Conservation (phyloP, 1,140 invertebrate genomes). For the Sminthurides bifidus region DNA sequence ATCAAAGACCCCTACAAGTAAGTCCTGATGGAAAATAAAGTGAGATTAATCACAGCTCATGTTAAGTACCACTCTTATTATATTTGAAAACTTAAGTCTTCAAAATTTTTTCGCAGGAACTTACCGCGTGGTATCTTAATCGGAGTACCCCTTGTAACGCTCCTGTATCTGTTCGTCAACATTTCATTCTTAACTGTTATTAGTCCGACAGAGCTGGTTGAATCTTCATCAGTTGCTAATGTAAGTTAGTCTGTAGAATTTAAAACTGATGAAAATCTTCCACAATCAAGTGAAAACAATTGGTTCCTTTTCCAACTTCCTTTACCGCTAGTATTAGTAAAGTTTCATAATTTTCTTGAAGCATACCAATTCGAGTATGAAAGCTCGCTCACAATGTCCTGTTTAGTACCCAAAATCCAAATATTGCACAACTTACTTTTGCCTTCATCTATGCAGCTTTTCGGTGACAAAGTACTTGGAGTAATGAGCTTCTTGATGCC, state of each 20-base stretch:
- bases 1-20: conserved; percentile 51
- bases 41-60: no score
- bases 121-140: conserved; percentile 63
- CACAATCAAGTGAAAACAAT: not conserved
- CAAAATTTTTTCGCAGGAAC: conserved; percentile 42
- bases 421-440: not conserved
- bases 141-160: conserved; percentile 72
- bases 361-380: not conserved
- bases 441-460: conserved; percentile 14
- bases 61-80: no score
- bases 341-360: not conserved
- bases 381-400: no score
- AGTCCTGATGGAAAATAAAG: no score
- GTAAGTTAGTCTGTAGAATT: conserved; percentile 38
- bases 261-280: conserved; percentile 49
- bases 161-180: conserved; percentile 81
- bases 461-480: conserved; percentile 25
- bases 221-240: conserved; percentile 72
- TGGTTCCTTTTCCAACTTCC: not conserved
- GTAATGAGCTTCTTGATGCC: conserved; percentile 37
- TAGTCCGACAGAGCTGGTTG: conserved; percentile 62
- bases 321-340: not conserved
- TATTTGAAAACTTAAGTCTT: no score
- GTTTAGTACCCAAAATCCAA: no score
- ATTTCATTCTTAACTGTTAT: conserved; percentile 83